Evolutionary conservation across 2,888 invertebrate genomes (phyloP), one percentile per base, ranked within the genome.

Genomic region (Chromoteleia sp.): DNA sequence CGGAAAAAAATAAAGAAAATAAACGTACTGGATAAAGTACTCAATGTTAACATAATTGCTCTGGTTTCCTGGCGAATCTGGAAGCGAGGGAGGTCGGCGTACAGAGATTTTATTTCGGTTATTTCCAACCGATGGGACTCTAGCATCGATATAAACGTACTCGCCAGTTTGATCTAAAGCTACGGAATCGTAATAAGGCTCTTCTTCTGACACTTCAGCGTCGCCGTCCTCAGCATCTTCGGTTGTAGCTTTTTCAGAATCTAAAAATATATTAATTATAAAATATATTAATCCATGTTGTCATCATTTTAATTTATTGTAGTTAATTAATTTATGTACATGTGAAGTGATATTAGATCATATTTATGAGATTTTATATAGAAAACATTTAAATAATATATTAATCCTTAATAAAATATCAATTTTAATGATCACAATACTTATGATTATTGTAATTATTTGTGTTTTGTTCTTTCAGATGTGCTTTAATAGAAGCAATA

Each of bases 11-110:
- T 12, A 39, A 58, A 25, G 50, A 33, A 14, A 45, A 29, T 50
- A 29, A 25, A 88, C 95, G 93, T 91, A 96, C 96, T 96, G 95
- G 92, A 97, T 95, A 88, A 97, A 97, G 92, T 97, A 97, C 92
- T 97, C 97, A 92, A 97, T 97, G 92, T 97, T 97, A 92, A 97
- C 97, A 92, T 97, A 97, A 92, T 97, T 97, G 83, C 97, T 96
- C 84, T 95, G 95, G 87, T 94, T 94, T 87, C 96, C 95, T 65
- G 96, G 96, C 33, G 96, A 96, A 92, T 96, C 96, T 19, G 96
- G 96, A 82, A 93, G 92, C 83, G 92, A 94, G 87, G 85, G 94
- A 88, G 83, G 93, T 88, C 91, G 88, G 77, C 90, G 87, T 48
- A 88, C 85, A 75, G 88, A 90, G 70, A 87, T 87, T 75, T 86